phyloP scores from a whole-genome alignment of 2,888 invertebrate genomes.

The Diplazon laetatorius region DNA sequence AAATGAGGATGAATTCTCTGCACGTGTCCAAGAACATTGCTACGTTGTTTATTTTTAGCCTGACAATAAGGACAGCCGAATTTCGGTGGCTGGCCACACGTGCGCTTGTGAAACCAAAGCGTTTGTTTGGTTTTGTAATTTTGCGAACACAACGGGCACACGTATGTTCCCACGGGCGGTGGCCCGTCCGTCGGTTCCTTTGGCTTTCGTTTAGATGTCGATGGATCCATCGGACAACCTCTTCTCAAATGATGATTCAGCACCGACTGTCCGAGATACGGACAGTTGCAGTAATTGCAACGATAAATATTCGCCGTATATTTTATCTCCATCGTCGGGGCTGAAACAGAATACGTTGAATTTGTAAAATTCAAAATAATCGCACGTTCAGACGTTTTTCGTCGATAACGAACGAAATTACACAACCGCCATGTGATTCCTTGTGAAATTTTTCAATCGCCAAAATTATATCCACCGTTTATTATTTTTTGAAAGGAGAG shows the following conservation, averaged over 20 bases:
- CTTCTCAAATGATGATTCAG: constrained; percentile 23
- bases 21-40: constrained; percentile 73
- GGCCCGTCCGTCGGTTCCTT: no score
- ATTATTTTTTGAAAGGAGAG: no score
- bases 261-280: constrained; percentile 8
- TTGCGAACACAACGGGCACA: constrained; percentile 70
- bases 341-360: constrained; percentile 26
- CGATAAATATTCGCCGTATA: background rate
- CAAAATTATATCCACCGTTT: no score
- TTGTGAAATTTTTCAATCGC: no score
- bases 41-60: constrained; percentile 70
- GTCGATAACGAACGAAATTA: no score
- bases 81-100: constrained; percentile 76
- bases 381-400: no score
- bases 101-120: constrained; percentile 69
- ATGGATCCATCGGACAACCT: constrained; percentile 29
- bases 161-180: constrained; percentile 25
- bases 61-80: constrained; percentile 75
- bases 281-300: constrained; percentile 39
- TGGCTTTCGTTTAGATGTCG: no score
- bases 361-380: background rate
- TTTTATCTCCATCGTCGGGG: background rate
- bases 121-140: constrained; percentile 71
- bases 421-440: no score
- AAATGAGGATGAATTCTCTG: no score